Conservation (phyloP, 1,140 invertebrate species). For the Chironomus striatipennis region DNA sequence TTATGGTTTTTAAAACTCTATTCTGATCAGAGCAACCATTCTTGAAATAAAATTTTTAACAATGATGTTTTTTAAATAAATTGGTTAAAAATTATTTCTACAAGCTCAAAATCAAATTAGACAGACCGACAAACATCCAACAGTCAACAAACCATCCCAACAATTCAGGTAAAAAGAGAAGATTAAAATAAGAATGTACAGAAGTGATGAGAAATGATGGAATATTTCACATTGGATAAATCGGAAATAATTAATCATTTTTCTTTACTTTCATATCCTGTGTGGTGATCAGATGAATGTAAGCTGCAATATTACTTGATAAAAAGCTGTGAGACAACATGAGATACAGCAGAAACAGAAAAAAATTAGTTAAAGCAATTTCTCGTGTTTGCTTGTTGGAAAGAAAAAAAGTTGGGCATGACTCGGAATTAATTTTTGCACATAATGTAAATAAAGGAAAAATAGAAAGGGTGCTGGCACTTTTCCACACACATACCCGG, state of each 20-base stretch:
- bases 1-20: too few species aligned
- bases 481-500: too few species aligned
- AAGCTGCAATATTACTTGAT: too few species aligned
- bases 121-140: too few species aligned
- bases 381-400: background rate
- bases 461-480: background rate
- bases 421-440: slow-evolving; percentile 3
- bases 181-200: background rate
- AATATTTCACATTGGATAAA: background rate
- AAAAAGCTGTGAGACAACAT: background rate
- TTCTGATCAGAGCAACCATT: too few species aligned
- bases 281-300: background rate
- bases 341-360: background rate
- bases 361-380: background rate
- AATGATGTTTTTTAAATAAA: too few species aligned
- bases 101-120: too few species aligned
- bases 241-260: slow-evolving; percentile 14
- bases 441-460: background rate
- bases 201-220: slow-evolving; percentile 13
- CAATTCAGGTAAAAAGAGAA: background rate
- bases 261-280: background rate
- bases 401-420: background rate
- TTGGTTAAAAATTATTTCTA: too few species aligned
- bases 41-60: too few species aligned
- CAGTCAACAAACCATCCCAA: too few species aligned